phyloP scores from a whole-genome alignment of 2,888 invertebrate genomes.

The Ischnus inquisitorius region DNA sequence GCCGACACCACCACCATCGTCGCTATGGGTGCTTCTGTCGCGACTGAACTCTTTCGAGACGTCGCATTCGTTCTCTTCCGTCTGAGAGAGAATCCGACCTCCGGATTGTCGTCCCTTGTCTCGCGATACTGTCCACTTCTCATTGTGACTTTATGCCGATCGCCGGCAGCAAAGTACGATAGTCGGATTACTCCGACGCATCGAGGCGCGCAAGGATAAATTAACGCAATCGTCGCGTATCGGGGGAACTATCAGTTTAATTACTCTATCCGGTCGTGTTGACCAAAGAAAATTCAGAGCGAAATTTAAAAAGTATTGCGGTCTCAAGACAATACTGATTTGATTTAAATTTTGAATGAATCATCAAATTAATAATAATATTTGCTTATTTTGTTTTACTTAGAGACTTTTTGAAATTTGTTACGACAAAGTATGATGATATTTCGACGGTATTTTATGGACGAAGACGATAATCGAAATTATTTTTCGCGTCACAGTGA shows the following conservation, averaged over 20 bases:
- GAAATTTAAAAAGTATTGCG: no score
- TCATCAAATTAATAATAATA: no score
- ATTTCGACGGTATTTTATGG: background rate
- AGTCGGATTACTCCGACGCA: conserved; percentile 29
- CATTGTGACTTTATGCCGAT: conserved; percentile 5
- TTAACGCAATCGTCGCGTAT: background rate
- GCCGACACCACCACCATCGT: conserved; percentile 54
- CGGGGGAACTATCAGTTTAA: background rate
- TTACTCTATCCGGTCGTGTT: no score
- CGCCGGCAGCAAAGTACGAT: conserved; percentile 20
- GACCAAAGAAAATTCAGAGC: no score
- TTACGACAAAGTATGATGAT: background rate
- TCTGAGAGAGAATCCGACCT: conserved; percentile 48
- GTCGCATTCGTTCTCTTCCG: conserved; percentile 27
- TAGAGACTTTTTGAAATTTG: background rate
- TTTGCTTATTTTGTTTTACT: background rate
- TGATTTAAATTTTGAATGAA: no score
- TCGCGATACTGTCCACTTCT: background rate
- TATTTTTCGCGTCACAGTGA: conserved; percentile 51
- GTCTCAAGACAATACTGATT: no score
- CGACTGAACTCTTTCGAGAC: conserved; percentile 37
- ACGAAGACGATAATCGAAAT: conserved; percentile 37
- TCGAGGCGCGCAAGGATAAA: background rate
- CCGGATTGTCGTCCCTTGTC: conserved; percentile 30
- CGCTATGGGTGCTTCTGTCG: conserved; percentile 33